Conservation (phyloP, 2,888 invertebrate genomes). For the Pachymerium ferrugineum region DNA sequence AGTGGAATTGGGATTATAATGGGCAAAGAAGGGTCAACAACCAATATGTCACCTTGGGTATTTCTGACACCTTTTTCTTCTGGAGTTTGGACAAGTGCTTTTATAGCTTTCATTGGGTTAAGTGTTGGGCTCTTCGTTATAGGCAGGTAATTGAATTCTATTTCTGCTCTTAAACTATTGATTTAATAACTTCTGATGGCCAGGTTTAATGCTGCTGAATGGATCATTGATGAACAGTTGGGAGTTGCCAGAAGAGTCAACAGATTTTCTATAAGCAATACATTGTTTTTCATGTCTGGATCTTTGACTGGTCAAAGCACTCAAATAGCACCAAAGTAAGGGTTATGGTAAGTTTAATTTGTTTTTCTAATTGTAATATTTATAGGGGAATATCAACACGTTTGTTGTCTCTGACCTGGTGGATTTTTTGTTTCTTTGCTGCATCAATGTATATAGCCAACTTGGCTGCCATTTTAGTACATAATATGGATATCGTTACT, state of each 20-base stretch:
- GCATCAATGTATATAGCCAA: slow-evolving; percentile 95
- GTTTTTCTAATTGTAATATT: background rate
- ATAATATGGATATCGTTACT: slow-evolving; percentile 79
- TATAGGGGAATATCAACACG: slow-evolving; percentile 76
- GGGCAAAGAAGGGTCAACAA: slow-evolving; percentile 42
- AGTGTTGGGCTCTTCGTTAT: slow-evolving; percentile 46
- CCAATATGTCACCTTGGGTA: background rate
- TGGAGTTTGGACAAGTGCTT: slow-evolving; percentile 40
- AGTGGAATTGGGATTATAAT: slow-evolving; percentile 53
- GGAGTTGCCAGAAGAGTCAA: slow-evolving; percentile 50
- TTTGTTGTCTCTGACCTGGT: slow-evolving; percentile 83
- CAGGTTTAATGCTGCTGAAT: slow-evolving; percentile 10
- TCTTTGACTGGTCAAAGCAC: slow-evolving; percentile 53
- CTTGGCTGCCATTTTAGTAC: slow-evolving; percentile 86
- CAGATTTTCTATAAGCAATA: slow-evolving; percentile 50
- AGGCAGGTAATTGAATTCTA: slow-evolving; percentile 43
- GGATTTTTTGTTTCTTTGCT: slow-evolving; percentile 93
- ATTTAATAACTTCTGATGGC: background rate
- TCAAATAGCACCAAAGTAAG: slow-evolving; percentile 40
- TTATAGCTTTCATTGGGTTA: slow-evolving; percentile 41
- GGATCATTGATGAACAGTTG: slow-evolving; percentile 41
- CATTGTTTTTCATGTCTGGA: slow-evolving; percentile 53
- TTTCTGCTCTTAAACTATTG: slow-evolving; percentile 43
- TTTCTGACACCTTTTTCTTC: background rate
- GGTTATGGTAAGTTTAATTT: background rate